Evolutionary conservation across 2,888 invertebrate genomes (phyloP), one percentile per base, ranked within the genome.

Genomic region (Neoaliturus tenellus): DNA sequence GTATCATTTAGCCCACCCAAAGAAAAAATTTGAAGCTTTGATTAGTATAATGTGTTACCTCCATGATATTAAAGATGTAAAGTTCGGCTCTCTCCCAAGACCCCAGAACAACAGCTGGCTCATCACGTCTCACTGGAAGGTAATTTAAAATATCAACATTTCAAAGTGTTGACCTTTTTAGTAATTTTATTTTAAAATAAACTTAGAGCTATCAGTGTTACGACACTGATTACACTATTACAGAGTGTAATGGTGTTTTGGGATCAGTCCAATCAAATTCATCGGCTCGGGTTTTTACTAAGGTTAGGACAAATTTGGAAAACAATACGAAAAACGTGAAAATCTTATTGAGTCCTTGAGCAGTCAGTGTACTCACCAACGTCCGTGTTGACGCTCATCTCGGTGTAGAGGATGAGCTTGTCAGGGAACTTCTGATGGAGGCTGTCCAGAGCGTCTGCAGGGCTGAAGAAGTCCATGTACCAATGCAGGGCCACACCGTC

Each of bases 31-130:
- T 12, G 44, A 12, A 12, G 14, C 44, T 44, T 12, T 44, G 8
- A 14, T 44, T 12, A 44, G 8, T 44, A 8, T 14, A 44, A 12
- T 44, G 14, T 44, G 44, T 14, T 90, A 94, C 94, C 89, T 93
- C 90, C 31, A 96, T 92, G 80, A 96, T 96, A 85, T 95, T 92
- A 71, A 89, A 86, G 0, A 94, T 92, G 88, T 97, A 96, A 55
- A 89, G 88, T 87, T 94, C 94, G 0, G 93, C 97, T 86, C 96
- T 80, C 0, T 90, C 87, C 97, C 97, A 98, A 23, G 94, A 94
- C 8, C 98, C 97, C 3, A 96, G 89, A 0, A 90, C 87, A 0
- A 96, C 95, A 10, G 58, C 23, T 6, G 23, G 23, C 17, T 28
- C 58, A 23, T 28, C 58, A 23, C 8, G 44, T 14, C 44, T 44